These are phyloP conservation scores for Phaedon cochleariae DNA, from an alignment of 2,888 invertebrate species.

Conservation along the genomic window DNA sequence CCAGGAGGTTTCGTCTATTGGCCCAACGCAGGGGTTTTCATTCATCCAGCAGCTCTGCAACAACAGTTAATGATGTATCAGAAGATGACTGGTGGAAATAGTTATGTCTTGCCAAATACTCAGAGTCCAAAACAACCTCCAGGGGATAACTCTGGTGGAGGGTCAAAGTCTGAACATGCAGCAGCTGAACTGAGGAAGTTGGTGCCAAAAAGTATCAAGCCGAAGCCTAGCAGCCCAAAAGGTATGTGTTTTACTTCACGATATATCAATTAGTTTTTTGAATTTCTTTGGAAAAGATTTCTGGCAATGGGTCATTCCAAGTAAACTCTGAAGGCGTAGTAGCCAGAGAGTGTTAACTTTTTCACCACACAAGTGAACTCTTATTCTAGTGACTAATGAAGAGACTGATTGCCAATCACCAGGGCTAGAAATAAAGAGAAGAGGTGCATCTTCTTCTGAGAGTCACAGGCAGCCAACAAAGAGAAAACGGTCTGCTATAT, in stretches of 20 bases:
- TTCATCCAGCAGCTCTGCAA: slow-evolving; percentile 78
- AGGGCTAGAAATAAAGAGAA: slow-evolving; percentile 42
- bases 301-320: too few relatives aligned
- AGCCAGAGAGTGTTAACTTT: too few relatives aligned
- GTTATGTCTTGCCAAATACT: slow-evolving; percentile 52
- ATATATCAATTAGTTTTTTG: too few relatives aligned
- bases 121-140: slow-evolving; percentile 52
- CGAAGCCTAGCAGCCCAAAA: slow-evolving; percentile 37
- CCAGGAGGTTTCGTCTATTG: slow-evolving; percentile 71
- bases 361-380: too few relatives aligned
- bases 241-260: too few relatives aligned
- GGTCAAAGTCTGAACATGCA: slow-evolving; percentile 32
- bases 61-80: slow-evolving; percentile 80
- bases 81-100: slow-evolving; percentile 69
- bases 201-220: slow-evolving; percentile 53
- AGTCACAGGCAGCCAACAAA: slow-evolving; percentile 67
- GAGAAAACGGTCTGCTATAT: slow-evolving; percentile 82
- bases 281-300: too few relatives aligned
- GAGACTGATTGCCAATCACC: slow-evolving; percentile 62
- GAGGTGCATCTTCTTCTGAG: slow-evolving; percentile 57
- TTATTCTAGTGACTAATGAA: slow-evolving; percentile 53
- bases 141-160: slow-evolving; percentile 28
- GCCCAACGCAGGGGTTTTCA: slow-evolving; percentile 75
- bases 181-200: slow-evolving; percentile 57
- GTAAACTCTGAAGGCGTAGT: too few relatives aligned